Evolutionary conservation across 2,113 vertebrate species (phyloP), one percentile per base, ranked within the genome.

Genomic region (Rhineura floridana): DNA sequence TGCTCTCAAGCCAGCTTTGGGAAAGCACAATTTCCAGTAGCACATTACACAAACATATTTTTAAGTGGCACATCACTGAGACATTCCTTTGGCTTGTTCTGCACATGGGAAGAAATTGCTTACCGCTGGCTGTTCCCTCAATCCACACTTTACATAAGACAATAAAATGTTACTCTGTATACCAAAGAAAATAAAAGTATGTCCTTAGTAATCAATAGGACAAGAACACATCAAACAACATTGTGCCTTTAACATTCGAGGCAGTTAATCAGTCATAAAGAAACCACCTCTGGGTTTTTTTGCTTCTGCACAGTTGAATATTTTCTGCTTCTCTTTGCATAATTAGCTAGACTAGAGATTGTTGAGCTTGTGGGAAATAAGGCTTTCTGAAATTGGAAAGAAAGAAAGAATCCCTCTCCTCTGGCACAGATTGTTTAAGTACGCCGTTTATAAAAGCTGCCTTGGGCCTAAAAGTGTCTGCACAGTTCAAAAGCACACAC

Each of bases 261-360:
- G 0, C 90, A 88, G 39, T 87, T 92, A 91, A 0, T 0, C 67
- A 91, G 1, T 21, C 90, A 89, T 93, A 93, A 91, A 93, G 91
- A 87, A 89, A 83, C 91, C 87, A 93, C 95, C 86, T 90, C 90
- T 65, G 8, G 55, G 88, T 88, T 90, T 90, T 88, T 90, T 90
- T 88, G 90, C 77, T 92, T 48, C 63, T 90, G 89, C 87, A 17
- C 63, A 78, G 79, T 62, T 77, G 89, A 95, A 63, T 79, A 21
- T 39, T 85, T 88, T 91, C 46, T 87, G 62, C 87, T 87, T 92
- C 84, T 87, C 63, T 90, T 88, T 87, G 25, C 1, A 0, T 90
- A 92, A 88, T 93, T 95, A 92, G 67, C 86, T 93, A 59, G 55
- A 59, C 55, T 91, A 90, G 89, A 36, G 89, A 77, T 90, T 92